Evolutionary conservation across 2,797 vertebrate genomes (phyloP).

Genomic region (Huso huso): DNA sequence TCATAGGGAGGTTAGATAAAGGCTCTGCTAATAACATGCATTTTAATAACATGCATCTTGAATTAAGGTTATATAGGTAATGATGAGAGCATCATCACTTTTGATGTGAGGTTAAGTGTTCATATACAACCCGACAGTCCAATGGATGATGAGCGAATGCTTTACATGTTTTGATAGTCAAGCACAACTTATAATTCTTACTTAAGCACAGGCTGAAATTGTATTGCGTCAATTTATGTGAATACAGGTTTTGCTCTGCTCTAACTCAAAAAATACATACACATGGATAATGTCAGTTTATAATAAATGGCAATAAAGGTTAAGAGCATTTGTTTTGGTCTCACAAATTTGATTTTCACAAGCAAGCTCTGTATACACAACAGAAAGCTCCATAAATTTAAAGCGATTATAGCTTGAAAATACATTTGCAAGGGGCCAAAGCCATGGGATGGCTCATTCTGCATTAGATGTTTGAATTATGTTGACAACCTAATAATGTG

Average conservation of each 20-base stretch:
- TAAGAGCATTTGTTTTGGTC: constrained; percentile 14
- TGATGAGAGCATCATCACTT: background rate
- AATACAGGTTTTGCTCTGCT: background rate
- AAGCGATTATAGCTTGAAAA: constrained; percentile 38
- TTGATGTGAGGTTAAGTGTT: background rate
- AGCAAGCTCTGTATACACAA: constrained; percentile 7
- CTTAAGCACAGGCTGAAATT: background rate
- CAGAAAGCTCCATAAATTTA: constrained; percentile 28
- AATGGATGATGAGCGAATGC: background rate
- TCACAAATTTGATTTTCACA: constrained; percentile 19
- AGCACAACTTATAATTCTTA: background rate
- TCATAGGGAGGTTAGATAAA: background rate
- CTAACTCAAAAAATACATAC: background rate
- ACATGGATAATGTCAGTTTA: background rate
- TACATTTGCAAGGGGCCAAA: constrained; percentile 35
- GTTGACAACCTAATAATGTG: constrained; percentile 57
- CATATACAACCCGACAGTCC: background rate
- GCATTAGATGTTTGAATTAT: constrained; percentile 52
- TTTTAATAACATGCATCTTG: background rate
- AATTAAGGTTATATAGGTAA: background rate
- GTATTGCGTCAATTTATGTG: background rate
- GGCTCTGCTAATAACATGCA: background rate
- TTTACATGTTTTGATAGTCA: background rate
- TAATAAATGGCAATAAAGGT: constrained; percentile 8
- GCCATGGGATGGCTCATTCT: constrained; percentile 39